Evolutionary conservation across 2,797 vertebrate species (phyloP).

Genomic region (Alca torda): DNA sequence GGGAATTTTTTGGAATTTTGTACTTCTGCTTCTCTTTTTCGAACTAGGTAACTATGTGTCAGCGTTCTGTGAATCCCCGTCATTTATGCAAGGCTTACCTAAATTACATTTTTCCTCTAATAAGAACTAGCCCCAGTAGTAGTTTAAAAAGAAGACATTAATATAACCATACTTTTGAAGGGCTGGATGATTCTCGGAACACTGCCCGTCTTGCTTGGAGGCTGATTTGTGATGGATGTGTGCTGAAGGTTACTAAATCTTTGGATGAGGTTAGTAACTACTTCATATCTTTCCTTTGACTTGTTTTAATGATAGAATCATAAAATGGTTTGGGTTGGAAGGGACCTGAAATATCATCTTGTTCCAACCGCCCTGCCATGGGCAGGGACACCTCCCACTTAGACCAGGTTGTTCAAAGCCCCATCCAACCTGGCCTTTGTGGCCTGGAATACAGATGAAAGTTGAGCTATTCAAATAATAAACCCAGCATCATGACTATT

Average conservation of each 20-base stretch:
- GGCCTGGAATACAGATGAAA: neutral
- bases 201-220: slow-evolving; percentile 88
- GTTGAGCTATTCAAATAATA: neutral
- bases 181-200: slow-evolving; percentile 91
- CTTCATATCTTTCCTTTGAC: slow-evolving; percentile 19
- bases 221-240: slow-evolving; percentile 90
- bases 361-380: neutral
- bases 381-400: neutral
- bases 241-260: slow-evolving; percentile 87
- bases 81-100: neutral
- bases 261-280: slow-evolving; percentile 87
- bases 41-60: neutral
- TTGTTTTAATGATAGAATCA: neutral
- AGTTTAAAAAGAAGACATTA: neutral
- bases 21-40: neutral
- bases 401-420: neutral
- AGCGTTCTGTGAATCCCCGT: neutral
- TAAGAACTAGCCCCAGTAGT: neutral
- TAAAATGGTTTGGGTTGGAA: neutral
- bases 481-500: neutral
- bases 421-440: neutral
- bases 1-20: neutral
- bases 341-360: neutral
- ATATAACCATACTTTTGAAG: slow-evolving; percentile 66
- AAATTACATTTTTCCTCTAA: neutral